Evolutionary conservation across 2,888 invertebrate genomes (phyloP).

Genomic region (Ommatoiulus sabulosus): DNA sequence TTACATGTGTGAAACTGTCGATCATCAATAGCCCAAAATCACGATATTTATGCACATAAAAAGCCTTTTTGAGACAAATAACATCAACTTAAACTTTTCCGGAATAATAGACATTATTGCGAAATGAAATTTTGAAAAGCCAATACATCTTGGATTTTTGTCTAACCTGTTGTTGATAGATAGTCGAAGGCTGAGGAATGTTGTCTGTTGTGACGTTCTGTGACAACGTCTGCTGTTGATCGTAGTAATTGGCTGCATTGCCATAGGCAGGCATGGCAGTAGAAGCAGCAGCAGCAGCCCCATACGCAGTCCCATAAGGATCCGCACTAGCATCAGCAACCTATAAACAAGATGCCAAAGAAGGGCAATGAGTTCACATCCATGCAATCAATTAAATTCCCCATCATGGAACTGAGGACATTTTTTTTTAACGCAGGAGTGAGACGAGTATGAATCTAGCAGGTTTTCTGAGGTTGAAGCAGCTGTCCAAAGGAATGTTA

Average conservation of each 20-base stretch:
- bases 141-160: no score
- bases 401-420: slow-evolving; percentile 51
- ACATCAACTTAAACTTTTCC: no score
- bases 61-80: no score
- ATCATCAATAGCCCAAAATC: no score
- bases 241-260: neutral
- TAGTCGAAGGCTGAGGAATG: slow-evolving; percentile 1
- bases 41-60: no score
- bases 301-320: slow-evolving; percentile 7
- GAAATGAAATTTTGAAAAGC: no score
- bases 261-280: neutral
- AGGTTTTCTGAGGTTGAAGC: slow-evolving; percentile 24
- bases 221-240: neutral
- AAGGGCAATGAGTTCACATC: neutral
- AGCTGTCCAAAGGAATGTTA: slow-evolving; percentile 40
- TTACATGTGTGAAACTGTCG: no score
- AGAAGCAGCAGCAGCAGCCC: neutral
- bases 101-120: neutral
- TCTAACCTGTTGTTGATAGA: neutral
- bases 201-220: neutral
- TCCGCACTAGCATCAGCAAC: slow-evolving; percentile 31
- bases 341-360: slow-evolving; percentile 40
- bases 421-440: slow-evolving; percentile 41
- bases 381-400: slow-evolving; percentile 8
- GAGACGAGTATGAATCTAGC: slow-evolving; percentile 43